A percentile compares a stretch with the other conserved stretches of the same genome.
phyloP scores from a whole-genome alignment of 2,888 invertebrate genomes.

The Andrena haemorrhoa region DNA sequence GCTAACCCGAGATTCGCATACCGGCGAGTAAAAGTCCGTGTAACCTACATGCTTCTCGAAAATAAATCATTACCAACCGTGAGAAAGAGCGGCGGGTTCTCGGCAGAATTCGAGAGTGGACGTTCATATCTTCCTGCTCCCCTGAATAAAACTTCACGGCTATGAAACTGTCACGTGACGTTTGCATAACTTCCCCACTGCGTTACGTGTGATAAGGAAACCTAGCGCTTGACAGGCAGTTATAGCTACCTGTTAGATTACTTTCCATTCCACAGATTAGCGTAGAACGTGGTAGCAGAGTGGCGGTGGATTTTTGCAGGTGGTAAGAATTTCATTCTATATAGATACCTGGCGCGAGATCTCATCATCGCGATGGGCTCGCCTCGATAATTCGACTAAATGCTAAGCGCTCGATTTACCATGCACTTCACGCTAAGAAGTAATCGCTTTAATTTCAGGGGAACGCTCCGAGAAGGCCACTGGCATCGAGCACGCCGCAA shows the following conservation, averaged over 20 bases:
- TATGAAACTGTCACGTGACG: not conserved
- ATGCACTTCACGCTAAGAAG: not conserved
- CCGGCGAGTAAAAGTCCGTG: not conserved
- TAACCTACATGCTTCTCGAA: constrained; percentile 32
- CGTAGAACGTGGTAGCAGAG: too few species aligned
- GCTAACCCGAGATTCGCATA: constrained; percentile 1
- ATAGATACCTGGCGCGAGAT: not conserved
- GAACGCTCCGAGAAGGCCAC: not conserved
- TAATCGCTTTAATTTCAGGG: not conserved
- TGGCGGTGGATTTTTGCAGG: too few species aligned
- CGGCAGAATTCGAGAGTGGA: constrained; percentile 36
- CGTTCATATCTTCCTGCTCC: constrained; percentile 13
- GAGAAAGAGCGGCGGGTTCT: constrained; percentile 33
- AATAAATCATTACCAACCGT: constrained; percentile 55
- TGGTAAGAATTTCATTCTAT: not conserved
- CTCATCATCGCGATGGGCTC: too few species aligned
- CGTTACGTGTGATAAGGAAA: not conserved
- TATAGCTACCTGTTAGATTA: not conserved
- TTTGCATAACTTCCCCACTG: not conserved
- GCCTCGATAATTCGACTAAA: not conserved
- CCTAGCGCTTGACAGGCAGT: not conserved
- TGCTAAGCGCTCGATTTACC: not conserved
- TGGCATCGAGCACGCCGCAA: constrained; percentile 17
- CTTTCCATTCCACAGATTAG: not conserved
- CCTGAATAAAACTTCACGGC: not conserved